Evolutionary conservation across 2,113 vertebrate genomes (phyloP).

Genomic region (Terrapene triunguis): DNA sequence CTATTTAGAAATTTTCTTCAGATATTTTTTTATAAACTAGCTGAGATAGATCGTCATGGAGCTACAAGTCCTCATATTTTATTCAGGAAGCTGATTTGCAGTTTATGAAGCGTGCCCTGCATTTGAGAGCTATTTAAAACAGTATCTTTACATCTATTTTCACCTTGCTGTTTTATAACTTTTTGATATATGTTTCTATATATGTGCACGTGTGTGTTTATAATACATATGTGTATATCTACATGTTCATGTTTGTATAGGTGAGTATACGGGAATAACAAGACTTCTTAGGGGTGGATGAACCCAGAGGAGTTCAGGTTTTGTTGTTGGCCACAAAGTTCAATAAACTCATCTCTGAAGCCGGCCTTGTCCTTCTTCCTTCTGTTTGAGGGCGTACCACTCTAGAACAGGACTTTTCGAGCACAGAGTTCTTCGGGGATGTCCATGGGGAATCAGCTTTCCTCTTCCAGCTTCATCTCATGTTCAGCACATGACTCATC

Average conservation of each 20-base stretch:
- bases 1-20: conserved; percentile 80
- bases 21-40: conserved; percentile 59
- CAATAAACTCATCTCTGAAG: neutral
- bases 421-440: neutral
- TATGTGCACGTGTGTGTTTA: neutral
- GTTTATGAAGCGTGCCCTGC: conserved; percentile 76
- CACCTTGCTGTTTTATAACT: conserved; percentile 48
- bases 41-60: conserved; percentile 74
- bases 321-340: neutral
- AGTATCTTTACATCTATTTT: conserved; percentile 71
- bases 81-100: conserved; percentile 81
- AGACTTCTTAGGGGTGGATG: neutral
- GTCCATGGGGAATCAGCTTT: neutral
- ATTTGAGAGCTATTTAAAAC: conserved; percentile 76
- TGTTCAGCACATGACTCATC: neutral
- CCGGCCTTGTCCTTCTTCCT: neutral
- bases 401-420: neutral
- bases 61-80: conserved; percentile 81
- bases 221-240: conserved; percentile 3
- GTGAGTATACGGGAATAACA: neutral
- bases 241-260: neutral
- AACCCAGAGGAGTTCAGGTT: neutral
- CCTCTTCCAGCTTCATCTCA: neutral
- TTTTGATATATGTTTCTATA: conserved; percentile 35
- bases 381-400: neutral